These are phyloP conservation scores for Rana temporaria DNA, from an alignment of 2,113 vertebrate genomes.

Conservation along the genomic window DNA sequence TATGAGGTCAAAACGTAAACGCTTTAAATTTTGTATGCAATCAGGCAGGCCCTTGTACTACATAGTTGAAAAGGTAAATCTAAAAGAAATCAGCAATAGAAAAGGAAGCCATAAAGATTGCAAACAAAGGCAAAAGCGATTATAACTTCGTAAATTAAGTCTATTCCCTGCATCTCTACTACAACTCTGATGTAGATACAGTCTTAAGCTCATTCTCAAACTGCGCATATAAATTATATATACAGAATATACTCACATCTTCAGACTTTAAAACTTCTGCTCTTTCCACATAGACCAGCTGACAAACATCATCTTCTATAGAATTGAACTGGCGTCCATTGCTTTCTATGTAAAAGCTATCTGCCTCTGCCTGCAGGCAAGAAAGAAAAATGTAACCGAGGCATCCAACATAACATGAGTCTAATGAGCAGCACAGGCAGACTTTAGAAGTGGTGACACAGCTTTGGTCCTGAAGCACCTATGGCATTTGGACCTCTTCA, in stretches of 20 bases:
- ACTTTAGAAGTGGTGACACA: neutral
- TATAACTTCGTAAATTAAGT: too few relatives aligned
- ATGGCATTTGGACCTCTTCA: constrained; percentile 2
- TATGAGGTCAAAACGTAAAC: too few relatives aligned
- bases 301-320: constrained; percentile 96
- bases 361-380: constrained; percentile 84
- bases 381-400: constrained; percentile 6
- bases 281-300: constrained; percentile 94
- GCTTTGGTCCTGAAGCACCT: neutral
- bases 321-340: constrained; percentile 97
- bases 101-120: too few relatives aligned
- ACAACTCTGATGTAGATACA: too few relatives aligned
- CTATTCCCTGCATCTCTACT: too few relatives aligned
- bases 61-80: too few relatives aligned
- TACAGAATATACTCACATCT: constrained; percentile 74
- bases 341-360: constrained; percentile 92
- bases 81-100: too few relatives aligned
- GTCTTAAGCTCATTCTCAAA: neutral
- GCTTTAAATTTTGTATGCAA: too few relatives aligned
- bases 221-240: neutral
- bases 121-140: too few relatives aligned
- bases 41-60: too few relatives aligned
- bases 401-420: neutral
- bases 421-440: neutral
- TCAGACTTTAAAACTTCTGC: constrained; percentile 95